phyloP scores from a whole-genome alignment of 2,113 vertebrate species.

The Lagenorhynchus albirostris region DNA sequence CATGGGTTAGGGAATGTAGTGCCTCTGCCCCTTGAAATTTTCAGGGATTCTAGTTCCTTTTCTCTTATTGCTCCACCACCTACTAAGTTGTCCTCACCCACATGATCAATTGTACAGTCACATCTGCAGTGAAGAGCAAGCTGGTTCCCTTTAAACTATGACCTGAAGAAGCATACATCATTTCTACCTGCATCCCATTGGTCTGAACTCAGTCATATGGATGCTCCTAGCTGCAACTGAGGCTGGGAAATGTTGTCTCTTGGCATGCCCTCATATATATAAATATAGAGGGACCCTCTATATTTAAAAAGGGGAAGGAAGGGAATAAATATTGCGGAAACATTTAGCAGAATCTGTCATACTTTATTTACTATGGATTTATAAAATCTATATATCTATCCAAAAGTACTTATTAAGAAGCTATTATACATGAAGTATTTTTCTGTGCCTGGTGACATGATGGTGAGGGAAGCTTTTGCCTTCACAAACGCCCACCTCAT shows the following conservation, averaged over 20 bases:
- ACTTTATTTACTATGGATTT: background rate
- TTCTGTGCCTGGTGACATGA: background rate
- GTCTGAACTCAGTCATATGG: background rate
- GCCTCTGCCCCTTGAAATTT: background rate
- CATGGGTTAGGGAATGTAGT: background rate
- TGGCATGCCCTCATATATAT: background rate
- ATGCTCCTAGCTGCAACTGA: background rate
- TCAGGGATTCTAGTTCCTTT: background rate
- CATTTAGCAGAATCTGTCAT: background rate
- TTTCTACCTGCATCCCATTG: background rate
- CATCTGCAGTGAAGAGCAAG: background rate
- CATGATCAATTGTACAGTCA: background rate
- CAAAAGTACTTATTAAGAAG: background rate
- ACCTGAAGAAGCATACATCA: background rate
- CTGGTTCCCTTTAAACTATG: background rate
- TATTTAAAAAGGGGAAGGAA: background rate
- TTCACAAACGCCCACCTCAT: background rate
- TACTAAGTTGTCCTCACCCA: background rate
- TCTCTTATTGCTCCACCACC: background rate
- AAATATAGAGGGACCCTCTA: background rate
- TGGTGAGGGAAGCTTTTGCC: background rate
- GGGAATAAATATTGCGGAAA: background rate
- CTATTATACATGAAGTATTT: background rate
- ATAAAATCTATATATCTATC: background rate
- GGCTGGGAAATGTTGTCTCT: background rate